Evolutionary conservation across 2,888 invertebrate species (phyloP).

Genomic region (Megastigmus dorsalis): DNA sequence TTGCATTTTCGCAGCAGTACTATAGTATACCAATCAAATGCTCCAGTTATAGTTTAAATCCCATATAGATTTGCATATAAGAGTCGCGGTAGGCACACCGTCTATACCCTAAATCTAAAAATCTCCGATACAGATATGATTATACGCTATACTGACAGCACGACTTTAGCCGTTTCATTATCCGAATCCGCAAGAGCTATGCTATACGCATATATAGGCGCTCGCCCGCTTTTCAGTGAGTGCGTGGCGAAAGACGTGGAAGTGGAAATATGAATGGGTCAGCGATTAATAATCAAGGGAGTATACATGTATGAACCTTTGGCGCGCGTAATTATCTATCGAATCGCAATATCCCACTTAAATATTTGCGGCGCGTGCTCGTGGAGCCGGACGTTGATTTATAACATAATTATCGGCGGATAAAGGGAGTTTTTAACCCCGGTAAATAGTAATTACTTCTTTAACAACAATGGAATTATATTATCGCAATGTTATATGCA

Average conservation of each 20-base stretch:
- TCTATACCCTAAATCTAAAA: constrained; percentile 40
- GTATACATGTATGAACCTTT: background rate
- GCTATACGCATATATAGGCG: background rate
- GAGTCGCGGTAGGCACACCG: background rate
- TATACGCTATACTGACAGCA: background rate
- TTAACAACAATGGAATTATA: constrained; percentile 42
- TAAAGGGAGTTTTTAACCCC: constrained; percentile 39
- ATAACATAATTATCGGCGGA: constrained; percentile 54
- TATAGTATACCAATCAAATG: too few species aligned
- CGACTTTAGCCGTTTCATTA: background rate
- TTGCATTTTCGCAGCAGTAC: too few species aligned
- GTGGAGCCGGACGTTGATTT: constrained; percentile 44
- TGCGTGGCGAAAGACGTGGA: constrained; percentile 42
- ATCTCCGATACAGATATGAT: background rate
- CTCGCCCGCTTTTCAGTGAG: too few species aligned
- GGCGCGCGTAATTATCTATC: constrained; percentile 40
- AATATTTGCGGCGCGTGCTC: constrained; percentile 14
- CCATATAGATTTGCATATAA: constrained; percentile 42
- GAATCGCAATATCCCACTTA: constrained; percentile 29
- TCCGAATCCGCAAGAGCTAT: constrained; percentile 17
- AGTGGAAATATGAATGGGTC: constrained; percentile 45
- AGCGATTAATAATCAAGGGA: constrained; percentile 50
- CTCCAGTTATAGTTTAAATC: too few species aligned
- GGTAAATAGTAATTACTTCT: constrained; percentile 49
- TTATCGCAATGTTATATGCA: constrained; percentile 47